Conservation (phyloP, 2,888 invertebrate genomes). For the Dione vanillae region DNA sequence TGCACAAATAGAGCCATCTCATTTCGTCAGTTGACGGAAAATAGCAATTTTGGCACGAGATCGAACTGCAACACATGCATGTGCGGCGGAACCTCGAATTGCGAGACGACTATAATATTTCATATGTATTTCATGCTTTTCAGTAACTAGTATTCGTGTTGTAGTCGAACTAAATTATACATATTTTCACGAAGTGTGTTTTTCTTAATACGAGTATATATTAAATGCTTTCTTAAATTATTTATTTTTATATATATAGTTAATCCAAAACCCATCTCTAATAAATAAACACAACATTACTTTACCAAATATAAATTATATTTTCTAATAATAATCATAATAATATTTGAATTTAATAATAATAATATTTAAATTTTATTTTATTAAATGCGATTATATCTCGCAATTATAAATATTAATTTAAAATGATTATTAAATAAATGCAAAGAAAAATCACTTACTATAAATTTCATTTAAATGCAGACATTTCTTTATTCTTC, state of each 20-base stretch:
- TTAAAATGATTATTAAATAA: no score
- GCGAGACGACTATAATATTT: conserved; percentile 74
- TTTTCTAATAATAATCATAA: no score
- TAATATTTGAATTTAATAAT: no score
- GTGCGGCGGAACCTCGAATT: conserved; percentile 75
- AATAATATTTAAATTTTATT: no score
- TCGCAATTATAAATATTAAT: no score
- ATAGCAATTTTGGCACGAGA: conserved; percentile 76
- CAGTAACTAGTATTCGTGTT: conserved; percentile 59
- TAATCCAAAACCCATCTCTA: no score
- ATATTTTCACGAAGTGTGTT: neutral
- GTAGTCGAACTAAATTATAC: conserved; percentile 43
- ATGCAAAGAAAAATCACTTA: neutral
- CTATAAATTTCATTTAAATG: neutral
- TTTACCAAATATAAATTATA: no score
- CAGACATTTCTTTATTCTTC: conserved; percentile 12
- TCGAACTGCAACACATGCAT: conserved; percentile 63
- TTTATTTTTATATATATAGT: no score
- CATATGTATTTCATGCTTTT: conserved; percentile 66
- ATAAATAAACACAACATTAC: no score
- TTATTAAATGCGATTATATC: no score
- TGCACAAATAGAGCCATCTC: conserved; percentile 42
- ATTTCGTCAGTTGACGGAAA: conserved; percentile 61
- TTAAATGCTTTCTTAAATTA: no score
- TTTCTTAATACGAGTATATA: no score